Evolutionary conservation across 2,113 vertebrate species (phyloP).

Genomic region (Gopherus flavomarginatus): DNA sequence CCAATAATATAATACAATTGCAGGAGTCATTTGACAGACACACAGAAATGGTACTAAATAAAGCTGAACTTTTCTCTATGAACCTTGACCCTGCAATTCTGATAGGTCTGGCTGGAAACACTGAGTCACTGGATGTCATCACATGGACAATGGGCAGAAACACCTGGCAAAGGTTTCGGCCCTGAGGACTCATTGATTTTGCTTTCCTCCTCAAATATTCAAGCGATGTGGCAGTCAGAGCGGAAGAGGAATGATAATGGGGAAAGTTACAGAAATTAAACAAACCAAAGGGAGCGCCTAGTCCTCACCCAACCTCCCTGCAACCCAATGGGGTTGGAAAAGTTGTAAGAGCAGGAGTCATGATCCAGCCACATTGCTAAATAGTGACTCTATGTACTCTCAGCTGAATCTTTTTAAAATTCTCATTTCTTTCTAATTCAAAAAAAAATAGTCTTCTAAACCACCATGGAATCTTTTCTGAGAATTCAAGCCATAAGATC

Average conservation of each 20-base stretch:
- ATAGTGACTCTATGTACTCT: neutral
- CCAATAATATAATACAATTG: fast-evolving
- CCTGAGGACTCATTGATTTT: neutral
- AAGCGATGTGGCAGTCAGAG: neutral
- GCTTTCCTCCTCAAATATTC: neutral
- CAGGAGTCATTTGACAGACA: neutral
- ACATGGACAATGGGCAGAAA: neutral
- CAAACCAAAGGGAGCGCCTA: neutral
- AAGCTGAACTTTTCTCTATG: fast-evolving
- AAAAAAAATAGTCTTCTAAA: neutral
- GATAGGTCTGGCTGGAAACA: neutral
- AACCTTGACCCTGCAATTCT: neutral
- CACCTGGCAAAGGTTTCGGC: neutral
- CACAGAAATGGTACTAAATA: neutral
- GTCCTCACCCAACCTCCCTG: neutral
- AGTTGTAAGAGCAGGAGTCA: neutral
- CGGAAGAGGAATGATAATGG: neutral
- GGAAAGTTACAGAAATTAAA: neutral
- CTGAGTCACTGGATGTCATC: neutral
- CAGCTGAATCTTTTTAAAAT: neutral
- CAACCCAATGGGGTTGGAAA: neutral
- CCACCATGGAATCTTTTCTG: neutral
- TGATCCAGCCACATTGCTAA: neutral
- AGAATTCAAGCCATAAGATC: neutral
- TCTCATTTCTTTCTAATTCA: neutral